phyloP scores from a whole-genome alignment of 2,888 invertebrate genomes.

The Glyphotaelius pellucidus region DNA sequence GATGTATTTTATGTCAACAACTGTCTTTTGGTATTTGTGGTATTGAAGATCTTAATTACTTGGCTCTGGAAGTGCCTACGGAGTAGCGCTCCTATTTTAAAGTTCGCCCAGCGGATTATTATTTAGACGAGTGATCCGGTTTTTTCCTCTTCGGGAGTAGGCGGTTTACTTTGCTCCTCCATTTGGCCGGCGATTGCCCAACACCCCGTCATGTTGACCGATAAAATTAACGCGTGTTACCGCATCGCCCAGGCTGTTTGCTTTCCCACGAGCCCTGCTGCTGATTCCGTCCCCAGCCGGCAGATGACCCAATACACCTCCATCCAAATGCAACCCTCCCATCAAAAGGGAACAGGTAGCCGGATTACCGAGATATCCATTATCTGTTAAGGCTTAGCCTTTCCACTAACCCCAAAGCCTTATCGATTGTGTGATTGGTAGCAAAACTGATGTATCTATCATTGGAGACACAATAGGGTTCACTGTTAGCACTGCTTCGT shows the following conservation, averaged over 20 bases:
- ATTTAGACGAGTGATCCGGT: not conserved
- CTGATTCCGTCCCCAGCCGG: not conserved
- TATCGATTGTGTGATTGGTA: not conserved
- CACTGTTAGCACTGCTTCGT: not conserved
- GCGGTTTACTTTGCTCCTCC: not conserved
- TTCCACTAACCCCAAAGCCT: not conserved
- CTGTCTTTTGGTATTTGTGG: no score
- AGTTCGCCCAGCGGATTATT: not conserved
- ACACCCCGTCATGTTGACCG: conserved; percentile 38
- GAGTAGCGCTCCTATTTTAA: not conserved
- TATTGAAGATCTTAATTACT: no score
- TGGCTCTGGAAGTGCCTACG: no score
- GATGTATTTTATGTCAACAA: no score
- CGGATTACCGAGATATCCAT: not conserved
- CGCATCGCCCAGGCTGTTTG: conserved; percentile 16
- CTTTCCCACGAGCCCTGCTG: conserved; percentile 26
- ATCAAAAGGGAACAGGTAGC: not conserved
- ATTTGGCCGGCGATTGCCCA: not conserved
- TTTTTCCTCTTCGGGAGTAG: not conserved
- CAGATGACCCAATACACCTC: not conserved
- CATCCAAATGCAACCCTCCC: not conserved
- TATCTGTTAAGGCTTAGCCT: not conserved
- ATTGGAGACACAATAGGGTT: conserved; percentile 4
- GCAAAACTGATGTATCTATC: not conserved
- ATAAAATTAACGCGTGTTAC: conserved; percentile 35